Evolutionary conservation across 92 coral and sea anemone genomes (phyloP), one percentile per base, ranked within the genome.

Genomic region (Palythoa caribaeorum): DNA sequence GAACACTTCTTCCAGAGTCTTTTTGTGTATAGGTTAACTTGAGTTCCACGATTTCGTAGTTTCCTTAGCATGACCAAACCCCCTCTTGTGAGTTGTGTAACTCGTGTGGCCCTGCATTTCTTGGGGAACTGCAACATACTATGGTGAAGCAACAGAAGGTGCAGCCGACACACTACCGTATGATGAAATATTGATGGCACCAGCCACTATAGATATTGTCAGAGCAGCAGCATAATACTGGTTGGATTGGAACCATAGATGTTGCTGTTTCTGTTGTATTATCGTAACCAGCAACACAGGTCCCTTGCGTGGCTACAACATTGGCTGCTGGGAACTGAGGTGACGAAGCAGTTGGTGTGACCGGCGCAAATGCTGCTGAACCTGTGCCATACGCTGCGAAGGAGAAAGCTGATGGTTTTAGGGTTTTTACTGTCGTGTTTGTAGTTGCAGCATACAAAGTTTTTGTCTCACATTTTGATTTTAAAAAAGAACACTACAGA

Each of bases 321-420:
- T 71, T 63, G 28, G 73, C 94, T 38, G 93, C 93, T 16, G 93
- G 93, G 78, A 91, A 91, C 77, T 87, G 39, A 36, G 93, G 93
- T 2, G 86, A 71, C 40, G 77, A 40, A 73, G 88, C 91, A 21
- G 93, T 65, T 14, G 93, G 81, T 50, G 86, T 81, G 39, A 72
- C 37, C 38, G 91, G 12, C 12, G 74, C 88, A 19, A 85, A 39
- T 80, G 83, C 73, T 14, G 80, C 80, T 65, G 91, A 69, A 28
- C 73, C 51, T 48, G 76, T 65, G 35, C 38, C 77, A 7, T 75
- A 50, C 9, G 81, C 81, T 52, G 81, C 5, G 51, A 19, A 77
- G 17, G 81, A 77, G 37, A 38, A 77, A 21, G 81, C 52, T 52
- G 81, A 47, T 51, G 16, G 36, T 19, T 86, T 53, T 47, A 71